Evolutionary conservation across 2,888 invertebrate species (phyloP).

Genomic region (Melanotus villosus): DNA sequence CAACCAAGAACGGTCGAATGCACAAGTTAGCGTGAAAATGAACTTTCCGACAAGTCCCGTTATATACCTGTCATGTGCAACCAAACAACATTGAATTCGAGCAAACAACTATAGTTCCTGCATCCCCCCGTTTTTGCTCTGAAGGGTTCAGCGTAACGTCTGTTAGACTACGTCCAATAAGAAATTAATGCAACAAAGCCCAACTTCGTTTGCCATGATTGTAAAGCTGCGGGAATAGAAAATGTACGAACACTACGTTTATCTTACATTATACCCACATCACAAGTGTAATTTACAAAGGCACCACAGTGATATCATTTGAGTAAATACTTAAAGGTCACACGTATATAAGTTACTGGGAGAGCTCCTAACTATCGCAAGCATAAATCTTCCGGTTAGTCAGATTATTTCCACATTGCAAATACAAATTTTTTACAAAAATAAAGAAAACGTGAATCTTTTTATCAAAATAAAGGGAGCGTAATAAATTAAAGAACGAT

Average conservation of each 20-base stretch:
- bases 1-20: slow-evolving; percentile 8
- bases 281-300: too few relatives aligned
- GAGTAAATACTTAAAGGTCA: too few relatives aligned
- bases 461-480: too few relatives aligned
- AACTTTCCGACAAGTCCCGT: slow-evolving; percentile 14
- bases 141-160: slow-evolving; percentile 1
- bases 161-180: slow-evolving; percentile 10
- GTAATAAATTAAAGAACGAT: too few relatives aligned
- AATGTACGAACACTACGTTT: slow-evolving; percentile 4
- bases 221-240: neutral
- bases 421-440: too few relatives aligned
- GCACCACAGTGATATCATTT: too few relatives aligned
- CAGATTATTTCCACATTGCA: too few relatives aligned
- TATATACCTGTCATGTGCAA: slow-evolving; percentile 27
- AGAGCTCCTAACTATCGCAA: too few relatives aligned
- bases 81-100: slow-evolving; percentile 3
- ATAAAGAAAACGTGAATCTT: too few relatives aligned
- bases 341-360: too few relatives aligned
- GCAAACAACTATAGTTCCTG: neutral
- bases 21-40: slow-evolving; percentile 11
- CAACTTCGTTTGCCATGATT: slow-evolving; percentile 2
- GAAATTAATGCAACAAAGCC: slow-evolving; percentile 26
- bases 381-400: too few relatives aligned
- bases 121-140: slow-evolving; percentile 10
- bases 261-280: neutral